Base-by-base conservation (phyloP, 2,888 invertebrate genomes). In the Anthophora plumipes region DNA sequence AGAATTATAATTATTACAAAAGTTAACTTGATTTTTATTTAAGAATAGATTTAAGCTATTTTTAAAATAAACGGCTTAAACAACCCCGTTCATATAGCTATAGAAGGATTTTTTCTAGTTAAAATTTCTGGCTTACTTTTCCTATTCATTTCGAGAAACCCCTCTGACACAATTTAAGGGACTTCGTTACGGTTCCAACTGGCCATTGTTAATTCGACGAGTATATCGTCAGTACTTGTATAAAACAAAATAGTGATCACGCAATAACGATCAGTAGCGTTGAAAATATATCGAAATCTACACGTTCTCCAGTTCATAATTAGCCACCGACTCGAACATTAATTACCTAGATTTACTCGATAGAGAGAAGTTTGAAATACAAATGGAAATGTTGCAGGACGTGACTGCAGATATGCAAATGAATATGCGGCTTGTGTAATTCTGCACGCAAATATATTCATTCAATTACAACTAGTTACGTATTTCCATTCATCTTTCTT, bases 391-490 rank as follows among this genome's bases (percentile, higher is more conserved):
- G 60, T 70, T 74, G 59, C 59, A 68, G 60, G 39, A 77, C 68
- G 54, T 67, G 67, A 71, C 61, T 68, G 55, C 25, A 66, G 64
- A 82, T 78, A 82, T 82, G 78, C 52, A 82, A 71, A 83, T 78
- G 64, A 54, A 54, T 39, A 55, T 52, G 50, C 61, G 59, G 68
- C 48, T 50, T 67, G 57, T 75, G 55, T 50, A 66, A 82, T 82
- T 73, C 46, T 63, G 59, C 52, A 41, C 71, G 71, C 75, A 82
- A 75, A 78, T 82, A 74, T 82, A 78, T 83, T 77, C 73, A 55
- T 74, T 83, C 82, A 68, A 78, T 78, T 83, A 67, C 39, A 55
- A 69, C 70, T 22, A 50, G 37, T 64, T 78, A 60, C 52, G 64
- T 78, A 55, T 50, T 60, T 80, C 22, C 61, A 72, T 72, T 78